A percentile compares a stretch with the other conserved stretches of the same genome.
Conservation (phyloP, 2,113 vertebrate genomes). For the Pluvianellus socialis region DNA sequence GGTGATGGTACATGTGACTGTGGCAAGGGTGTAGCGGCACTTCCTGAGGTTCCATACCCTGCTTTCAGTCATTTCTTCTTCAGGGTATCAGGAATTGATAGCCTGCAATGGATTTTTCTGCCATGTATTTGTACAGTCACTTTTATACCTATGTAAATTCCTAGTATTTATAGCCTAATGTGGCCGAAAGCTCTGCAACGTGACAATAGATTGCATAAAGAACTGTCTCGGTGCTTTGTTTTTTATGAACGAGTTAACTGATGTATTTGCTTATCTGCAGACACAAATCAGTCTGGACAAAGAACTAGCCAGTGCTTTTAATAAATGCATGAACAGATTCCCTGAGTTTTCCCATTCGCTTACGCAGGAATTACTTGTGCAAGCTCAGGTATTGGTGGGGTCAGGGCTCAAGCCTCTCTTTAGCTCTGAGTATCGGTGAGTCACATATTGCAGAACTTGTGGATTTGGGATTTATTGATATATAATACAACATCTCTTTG, state of each 20-base stretch:
- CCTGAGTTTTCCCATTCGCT: neutral
- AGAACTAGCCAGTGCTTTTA: neutral
- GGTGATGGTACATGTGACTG: neutral
- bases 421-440: neutral
- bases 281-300: neutral
- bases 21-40: neutral
- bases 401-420: neutral
- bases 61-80: neutral
- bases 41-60: neutral
- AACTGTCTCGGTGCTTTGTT: neutral
- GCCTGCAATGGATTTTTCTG: neutral
- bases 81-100: neutral
- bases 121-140: neutral
- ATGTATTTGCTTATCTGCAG: neutral
- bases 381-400: neutral
- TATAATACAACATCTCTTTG: rapidly evolving
- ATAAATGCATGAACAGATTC: neutral
- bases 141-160: neutral
- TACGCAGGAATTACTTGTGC: neutral
- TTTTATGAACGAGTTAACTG: neutral
- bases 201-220: neutral
- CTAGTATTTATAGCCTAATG: neutral
- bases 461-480: neutral
- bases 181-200: neutral
- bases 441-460: neutral